Evolutionary conservation across 1,140 invertebrate species (phyloP), one percentile per base, ranked within the genome.

Genomic region (Tenebrio molitor): DNA sequence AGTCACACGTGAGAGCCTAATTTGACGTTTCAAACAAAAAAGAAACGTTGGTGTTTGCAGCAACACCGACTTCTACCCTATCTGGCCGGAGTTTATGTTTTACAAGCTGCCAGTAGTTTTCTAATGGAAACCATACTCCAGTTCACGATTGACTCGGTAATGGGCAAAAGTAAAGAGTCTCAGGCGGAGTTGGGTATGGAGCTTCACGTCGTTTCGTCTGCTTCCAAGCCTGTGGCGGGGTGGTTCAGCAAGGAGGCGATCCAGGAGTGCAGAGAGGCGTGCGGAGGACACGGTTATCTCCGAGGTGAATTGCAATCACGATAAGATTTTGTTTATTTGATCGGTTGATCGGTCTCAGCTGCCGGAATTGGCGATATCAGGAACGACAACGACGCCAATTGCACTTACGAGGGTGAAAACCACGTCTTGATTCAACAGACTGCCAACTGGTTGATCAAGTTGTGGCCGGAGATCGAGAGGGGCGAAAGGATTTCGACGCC

Each of bases 361-460:
- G 87, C 93, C 69, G 88, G 94, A 76, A 84, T 97, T 41, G 93
- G 93, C n/a, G 90, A 93, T 71, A 84, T 97, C 44, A 88, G 95
- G 66, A 91, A 91, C 84, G 92, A 97, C 82, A 91, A 97, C 84
- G 97, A 99, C 85, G 93, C 95, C 0, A 95, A 94, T 76, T 92
- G 92, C 74, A 98, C 96, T 0, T 98, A 97, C 79, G 97, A 99
- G 86, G 97, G 97, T 2, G 97, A 99, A 83, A 97, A 97, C 84
- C 97, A 97, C 84, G 95, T 99, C 36, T 86, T 99, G 3, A 89
- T 96, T 6, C 97, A 98, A 81, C 97, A 99, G 87, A 91, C 95
- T 0, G 95, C 93, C 81, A 98, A 98, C 83, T 95, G 93, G 92
- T 84, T 97, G 39, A 79, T 96, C 23, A 87, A 87, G 29, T 87